Base-by-base conservation (phyloP, 2,888 invertebrate genomes). In the Drosophila mettleri region DNA sequence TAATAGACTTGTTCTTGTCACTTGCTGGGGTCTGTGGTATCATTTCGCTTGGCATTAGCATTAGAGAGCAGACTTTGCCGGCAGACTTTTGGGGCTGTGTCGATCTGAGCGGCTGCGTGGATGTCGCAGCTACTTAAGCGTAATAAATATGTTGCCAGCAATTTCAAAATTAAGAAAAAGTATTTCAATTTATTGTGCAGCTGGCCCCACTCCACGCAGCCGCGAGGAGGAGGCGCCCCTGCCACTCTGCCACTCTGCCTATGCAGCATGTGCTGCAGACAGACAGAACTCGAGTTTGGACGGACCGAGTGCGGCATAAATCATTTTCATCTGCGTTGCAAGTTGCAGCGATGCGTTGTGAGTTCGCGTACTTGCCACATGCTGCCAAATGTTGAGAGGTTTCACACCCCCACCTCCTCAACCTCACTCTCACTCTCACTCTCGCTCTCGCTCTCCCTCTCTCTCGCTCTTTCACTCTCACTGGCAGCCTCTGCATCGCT, bases 361-460 rank as follows among this genome's bases (percentile, higher is more conserved):
- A 74, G 82, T 72, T 68, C 84, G 80, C 84, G 77, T 86, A 86
- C 88, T 83, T 83, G 87, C 88, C 81, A 88, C 88, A 88, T 88
- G 88, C 83, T 84, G 83, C 88, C 88, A 86, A 86, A 83, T 88
- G 83, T 67, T 80, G 66, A 63, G 71, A 59, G 75, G 59, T 51
- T 66, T 62, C 58, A 52, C 58, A 45, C 43, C 65, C 45, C n/a
- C 16, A 4, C 4, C 22, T 8, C 41, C 16, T 22, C 22, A n/a
- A n/a, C n/a, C n/a, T n/a, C 22, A 7, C 49, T 31, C 34, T 52
- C 14, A 9, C 43, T 22, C 22, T n/a, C 48, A 41, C 39, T 45
- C 8, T n/a, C 53, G 52, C 43, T 34, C 48, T 20, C 54, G 3
- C 54, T 24, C 48, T 52, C 36, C 46, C 14, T 12, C 43, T 48